Percentiles rank a stretch among this genome's conserved stretches.
phyloP scores from a whole-genome alignment of 2,113 vertebrate genomes.

The Shinisaurus crocodilurus region DNA sequence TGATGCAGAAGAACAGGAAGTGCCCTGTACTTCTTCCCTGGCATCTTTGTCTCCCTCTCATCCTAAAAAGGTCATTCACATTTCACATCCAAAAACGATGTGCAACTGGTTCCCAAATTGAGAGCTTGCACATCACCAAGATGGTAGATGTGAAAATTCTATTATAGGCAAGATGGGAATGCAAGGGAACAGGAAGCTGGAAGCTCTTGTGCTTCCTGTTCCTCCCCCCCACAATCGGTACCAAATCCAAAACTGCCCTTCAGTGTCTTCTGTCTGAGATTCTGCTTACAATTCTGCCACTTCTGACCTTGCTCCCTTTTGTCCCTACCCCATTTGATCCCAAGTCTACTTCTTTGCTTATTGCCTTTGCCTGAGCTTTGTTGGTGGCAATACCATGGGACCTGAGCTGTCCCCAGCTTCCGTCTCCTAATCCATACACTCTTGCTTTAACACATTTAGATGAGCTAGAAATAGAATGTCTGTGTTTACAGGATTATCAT shows the following conservation, averaged over 20 bases:
- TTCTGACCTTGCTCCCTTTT: not conserved
- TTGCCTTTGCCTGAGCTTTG: constrained; percentile 6
- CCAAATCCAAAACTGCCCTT: not conserved
- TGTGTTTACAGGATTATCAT: constrained; percentile 13
- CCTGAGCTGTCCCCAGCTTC: constrained; percentile 8
- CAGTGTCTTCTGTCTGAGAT: constrained; percentile 34
- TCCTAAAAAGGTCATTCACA: not conserved
- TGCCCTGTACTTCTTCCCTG: not conserved
- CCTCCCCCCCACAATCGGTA: too few species aligned
- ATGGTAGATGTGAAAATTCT: not conserved
- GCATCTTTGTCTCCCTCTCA: not conserved
- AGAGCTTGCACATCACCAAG: not conserved
- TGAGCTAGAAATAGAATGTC: not conserved
- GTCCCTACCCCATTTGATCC: constrained; percentile 7
- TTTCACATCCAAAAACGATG: not conserved
- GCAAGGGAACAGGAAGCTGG: not conserved
- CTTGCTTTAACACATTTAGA: constrained; percentile 26
- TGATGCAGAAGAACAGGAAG: not conserved
- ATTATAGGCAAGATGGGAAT: not conserved
- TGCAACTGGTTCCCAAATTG: not conserved
- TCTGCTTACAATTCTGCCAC: constrained; percentile 7
- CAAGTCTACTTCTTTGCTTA: not conserved
- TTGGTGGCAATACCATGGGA: not conserved
- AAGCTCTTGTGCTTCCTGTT: not conserved
- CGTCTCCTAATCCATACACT: constrained; percentile 5